Conservation (phyloP, 1,140 invertebrate species). For the Cyclargus thomasi region DNA sequence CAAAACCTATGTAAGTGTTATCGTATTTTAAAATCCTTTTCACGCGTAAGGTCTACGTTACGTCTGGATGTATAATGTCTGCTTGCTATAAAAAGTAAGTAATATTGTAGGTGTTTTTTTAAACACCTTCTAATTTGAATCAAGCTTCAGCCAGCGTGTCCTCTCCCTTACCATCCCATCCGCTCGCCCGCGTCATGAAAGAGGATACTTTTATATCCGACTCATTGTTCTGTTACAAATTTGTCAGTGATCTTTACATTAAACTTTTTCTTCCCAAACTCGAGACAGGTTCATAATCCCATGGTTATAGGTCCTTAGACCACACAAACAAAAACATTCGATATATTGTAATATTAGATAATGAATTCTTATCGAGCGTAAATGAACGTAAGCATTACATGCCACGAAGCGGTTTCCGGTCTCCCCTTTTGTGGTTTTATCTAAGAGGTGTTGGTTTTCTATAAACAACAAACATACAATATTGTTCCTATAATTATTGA, state of each 20-base stretch:
- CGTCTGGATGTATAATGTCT: no score
- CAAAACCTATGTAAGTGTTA: no score
- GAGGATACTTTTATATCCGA: constrained; percentile 72
- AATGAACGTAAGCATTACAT: constrained; percentile 38
- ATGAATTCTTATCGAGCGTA: constrained; percentile 26
- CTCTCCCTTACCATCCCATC: constrained; percentile 52
- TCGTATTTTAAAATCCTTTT: no score
- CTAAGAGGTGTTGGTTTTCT: constrained; percentile 23
- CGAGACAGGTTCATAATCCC: constrained; percentile 67
- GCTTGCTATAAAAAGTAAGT: no score
- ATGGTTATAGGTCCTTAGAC: constrained; percentile 58
- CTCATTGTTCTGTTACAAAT: constrained; percentile 75
- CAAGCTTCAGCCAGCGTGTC: constrained; percentile 10
- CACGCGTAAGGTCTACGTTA: no score
- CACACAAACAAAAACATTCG: constrained; percentile 60
- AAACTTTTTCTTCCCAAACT: constrained; percentile 72
- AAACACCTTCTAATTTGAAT: neutral
- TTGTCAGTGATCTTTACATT: constrained; percentile 74
- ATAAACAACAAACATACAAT: neutral
- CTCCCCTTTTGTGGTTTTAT: constrained; percentile 36
- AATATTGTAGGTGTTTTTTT: no score
- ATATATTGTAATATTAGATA: constrained; percentile 39
- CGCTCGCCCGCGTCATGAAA: constrained; percentile 69
- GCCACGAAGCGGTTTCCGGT: constrained; percentile 38
- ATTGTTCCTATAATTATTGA: neutral